Conservation (phyloP, 2,888 invertebrate genomes). For the Phytoseiulus persimilis region DNA sequence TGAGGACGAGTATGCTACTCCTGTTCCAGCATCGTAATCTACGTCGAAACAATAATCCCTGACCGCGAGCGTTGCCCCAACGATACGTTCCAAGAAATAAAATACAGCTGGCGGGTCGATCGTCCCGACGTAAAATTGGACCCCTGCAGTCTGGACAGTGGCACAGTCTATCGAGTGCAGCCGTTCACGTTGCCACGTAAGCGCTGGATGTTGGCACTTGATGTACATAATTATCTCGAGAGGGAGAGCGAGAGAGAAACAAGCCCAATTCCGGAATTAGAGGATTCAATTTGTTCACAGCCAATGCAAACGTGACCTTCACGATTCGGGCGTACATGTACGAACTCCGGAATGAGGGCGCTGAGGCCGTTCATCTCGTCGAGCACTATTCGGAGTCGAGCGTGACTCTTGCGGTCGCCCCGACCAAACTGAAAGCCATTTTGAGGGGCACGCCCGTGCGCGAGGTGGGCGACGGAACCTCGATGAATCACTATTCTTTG, state of each 20-base stretch:
- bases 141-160: slow-evolving; percentile 19
- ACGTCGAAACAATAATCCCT: slow-evolving; percentile 19
- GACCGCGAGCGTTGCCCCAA: slow-evolving; percentile 21
- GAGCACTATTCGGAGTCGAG: slow-evolving; percentile 21
- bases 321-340: slow-evolving; percentile 32
- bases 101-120: slow-evolving; percentile 22
- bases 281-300: background rate
- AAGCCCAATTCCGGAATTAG: background rate
- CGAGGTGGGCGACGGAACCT: slow-evolving; percentile 21
- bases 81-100: slow-evolving; percentile 30
- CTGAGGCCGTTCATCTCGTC: slow-evolving; percentile 5
- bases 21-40: slow-evolving; percentile 13
- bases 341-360: background rate
- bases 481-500: slow-evolving; percentile 26
- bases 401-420: slow-evolving; percentile 13
- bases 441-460: slow-evolving; percentile 17
- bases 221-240: too few relatives aligned
- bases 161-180: slow-evolving; percentile 28
- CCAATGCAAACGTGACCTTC: slow-evolving; percentile 29
- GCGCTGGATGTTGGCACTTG: background rate
- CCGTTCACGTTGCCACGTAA: slow-evolving; percentile 24
- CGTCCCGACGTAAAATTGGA: slow-evolving; percentile 19
- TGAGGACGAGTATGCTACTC: background rate
- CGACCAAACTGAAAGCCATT: slow-evolving; percentile 11
- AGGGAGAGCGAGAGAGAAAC: background rate